Conservation (phyloP, 1,140 invertebrate genomes). For the Drosophila sproati region DNA sequence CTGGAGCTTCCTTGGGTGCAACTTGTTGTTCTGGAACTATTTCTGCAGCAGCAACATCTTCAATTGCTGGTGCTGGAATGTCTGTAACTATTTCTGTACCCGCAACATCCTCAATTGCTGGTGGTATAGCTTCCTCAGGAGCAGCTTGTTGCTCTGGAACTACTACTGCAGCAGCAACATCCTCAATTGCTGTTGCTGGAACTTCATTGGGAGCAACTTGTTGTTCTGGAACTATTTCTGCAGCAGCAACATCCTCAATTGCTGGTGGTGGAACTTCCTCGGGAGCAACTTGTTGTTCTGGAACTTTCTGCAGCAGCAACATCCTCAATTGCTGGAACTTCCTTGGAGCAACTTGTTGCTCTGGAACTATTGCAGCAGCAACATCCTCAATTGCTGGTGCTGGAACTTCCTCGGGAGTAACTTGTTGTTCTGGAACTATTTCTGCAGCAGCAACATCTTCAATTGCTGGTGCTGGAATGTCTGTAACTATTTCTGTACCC, state of each 20-base stretch:
- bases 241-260: conserved; percentile 3
- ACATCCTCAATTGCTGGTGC: not conserved
- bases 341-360: not conserved
- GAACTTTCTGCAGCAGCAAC: no score
- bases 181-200: not conserved
- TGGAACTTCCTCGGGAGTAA: no score
- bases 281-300: not conserved
- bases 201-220: not conserved
- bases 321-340: not conserved
- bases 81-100: no score
- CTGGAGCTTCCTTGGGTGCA: not conserved
- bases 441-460: no score
- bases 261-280: not conserved
- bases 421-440: no score
- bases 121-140: not conserved
- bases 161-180: not conserved
- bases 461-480: not conserved
- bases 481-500: no score
- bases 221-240: not conserved
- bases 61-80: not conserved
- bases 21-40: not conserved
- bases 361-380: not conserved
- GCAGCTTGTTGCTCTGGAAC: not conserved
- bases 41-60: not conserved
- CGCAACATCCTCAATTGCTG: not conserved